Base-by-base conservation (phyloP, 2,113 vertebrate species). In the Butorides virescens region DNA sequence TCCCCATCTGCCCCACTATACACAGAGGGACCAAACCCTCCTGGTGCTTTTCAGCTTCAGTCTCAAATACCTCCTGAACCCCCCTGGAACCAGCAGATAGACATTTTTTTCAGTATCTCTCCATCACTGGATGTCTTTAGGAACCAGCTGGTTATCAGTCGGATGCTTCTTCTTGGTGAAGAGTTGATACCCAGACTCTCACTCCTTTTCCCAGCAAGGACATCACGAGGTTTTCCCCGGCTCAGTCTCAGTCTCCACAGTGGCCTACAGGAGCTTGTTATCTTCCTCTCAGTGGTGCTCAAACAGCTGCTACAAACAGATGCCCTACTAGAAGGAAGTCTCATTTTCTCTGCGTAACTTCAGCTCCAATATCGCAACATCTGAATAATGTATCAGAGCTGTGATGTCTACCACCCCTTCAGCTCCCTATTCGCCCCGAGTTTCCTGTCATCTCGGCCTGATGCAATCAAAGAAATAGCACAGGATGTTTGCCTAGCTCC, bases 161-260 rank as follows among this genome's bases (percentile, higher is more conserved):
- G 32, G 49, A 2, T 20, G 5, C 7, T 62, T 23, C 34, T 67
- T 11, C 39, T 72, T 26, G 53, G 10, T 15, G 50, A 76, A n/a
- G 36, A 73, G 37, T 1, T 65, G 62, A 34, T 36, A 56, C 18
- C 23, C 87, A 71, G 21, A 29, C 10, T 81, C 9, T 0, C 15
- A 2, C 10, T 34, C 34, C 9, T 53, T 44, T 30, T 34, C 18
- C 47, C 59, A 39, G 5, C 21, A 49, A 84, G 46, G 10, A 25
- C 20, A 56, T 34, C 55, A 13, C 3, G 0, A 77, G 46, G 14
- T 20, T 44, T 66, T 29, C 22, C 17, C 37, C 6, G 55, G 16
- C 53, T 66, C 32, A 46, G 3, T 20, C 25, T n/a, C 49, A n/a
- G 50, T 9, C 50, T 63, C 29, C 58, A 11, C 0, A 0, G 32